A percentile compares a stretch with the other conserved stretches of the same genome.
Evolutionary conservation across 2,797 vertebrate species (phyloP).

Genomic region (Bradypodion pumilum): DNA sequence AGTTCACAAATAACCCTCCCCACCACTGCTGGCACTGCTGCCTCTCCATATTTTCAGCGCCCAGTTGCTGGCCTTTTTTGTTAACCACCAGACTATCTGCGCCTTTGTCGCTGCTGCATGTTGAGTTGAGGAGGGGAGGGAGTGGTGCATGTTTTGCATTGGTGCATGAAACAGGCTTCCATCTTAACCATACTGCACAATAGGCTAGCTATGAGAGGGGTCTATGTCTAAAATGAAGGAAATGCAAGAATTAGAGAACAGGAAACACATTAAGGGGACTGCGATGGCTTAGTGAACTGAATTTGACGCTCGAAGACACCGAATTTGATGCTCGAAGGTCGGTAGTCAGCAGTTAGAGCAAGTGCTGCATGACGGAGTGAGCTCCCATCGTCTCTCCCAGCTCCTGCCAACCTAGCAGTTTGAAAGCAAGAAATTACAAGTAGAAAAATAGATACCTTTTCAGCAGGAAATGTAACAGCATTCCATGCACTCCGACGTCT

Average conservation of each 20-base stretch:
- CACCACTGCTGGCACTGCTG: conserved; percentile 59
- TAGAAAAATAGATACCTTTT: no score
- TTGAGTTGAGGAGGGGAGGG: conserved; percentile 36
- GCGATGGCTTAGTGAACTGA: no score
- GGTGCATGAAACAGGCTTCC: conserved; percentile 67
- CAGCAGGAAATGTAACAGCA: no score
- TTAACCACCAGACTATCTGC: conserved; percentile 68
- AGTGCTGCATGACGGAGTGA: no score
- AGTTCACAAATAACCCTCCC: conserved; percentile 73
- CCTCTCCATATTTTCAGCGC: conserved; percentile 70
- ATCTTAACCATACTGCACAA: conserved; percentile 29
- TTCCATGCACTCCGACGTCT: no score
- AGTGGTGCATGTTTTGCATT: conserved; percentile 65
- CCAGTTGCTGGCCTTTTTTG: conserved; percentile 71
- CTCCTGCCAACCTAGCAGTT: no score
- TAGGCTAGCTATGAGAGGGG: conserved; percentile 16
- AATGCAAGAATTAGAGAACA: neutral
- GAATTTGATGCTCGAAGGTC: no score
- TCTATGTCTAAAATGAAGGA: neutral
- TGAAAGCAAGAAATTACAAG: no score
- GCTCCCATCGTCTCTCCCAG: no score
- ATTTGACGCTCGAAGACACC: no score
- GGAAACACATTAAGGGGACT: no score
- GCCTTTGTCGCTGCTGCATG: conserved; percentile 76
- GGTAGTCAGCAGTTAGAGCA: no score